Evolutionary conservation across 2,888 invertebrate genomes (phyloP).

Genomic region (Microctonus aethiopoides): DNA sequence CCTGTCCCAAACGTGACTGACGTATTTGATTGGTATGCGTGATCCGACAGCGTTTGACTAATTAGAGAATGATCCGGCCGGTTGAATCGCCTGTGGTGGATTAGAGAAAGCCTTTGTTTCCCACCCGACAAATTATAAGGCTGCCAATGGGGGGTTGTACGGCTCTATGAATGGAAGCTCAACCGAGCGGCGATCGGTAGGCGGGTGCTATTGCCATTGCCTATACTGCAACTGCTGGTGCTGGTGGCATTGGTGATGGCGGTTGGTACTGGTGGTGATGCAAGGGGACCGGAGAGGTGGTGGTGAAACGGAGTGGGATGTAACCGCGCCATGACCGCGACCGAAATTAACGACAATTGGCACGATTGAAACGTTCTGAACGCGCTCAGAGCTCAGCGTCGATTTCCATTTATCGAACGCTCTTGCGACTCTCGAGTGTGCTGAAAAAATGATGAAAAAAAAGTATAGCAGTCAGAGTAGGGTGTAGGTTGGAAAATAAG

Average conservation of each 20-base stretch:
- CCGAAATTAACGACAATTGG: constrained; percentile 47
- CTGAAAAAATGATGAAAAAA: background rate
- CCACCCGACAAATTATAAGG: constrained; percentile 52
- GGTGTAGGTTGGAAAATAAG: background rate
- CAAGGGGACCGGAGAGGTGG: constrained; percentile 29
- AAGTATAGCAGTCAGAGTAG: background rate
- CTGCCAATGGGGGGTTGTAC: constrained; percentile 35
- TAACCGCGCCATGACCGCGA: constrained; percentile 45
- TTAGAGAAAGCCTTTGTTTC: constrained; percentile 54
- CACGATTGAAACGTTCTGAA: constrained; percentile 41
- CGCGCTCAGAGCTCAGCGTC: constrained; percentile 10
- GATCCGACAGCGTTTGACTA: constrained; percentile 45
- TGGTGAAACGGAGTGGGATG: constrained; percentile 32
- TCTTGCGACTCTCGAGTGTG: background rate
- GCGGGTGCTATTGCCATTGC: constrained; percentile 12
- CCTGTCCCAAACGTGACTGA: constrained; percentile 5
- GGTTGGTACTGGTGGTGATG: background rate
- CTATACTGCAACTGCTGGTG: background rate
- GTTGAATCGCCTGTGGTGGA: constrained; percentile 52
- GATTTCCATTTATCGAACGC: constrained; percentile 30
- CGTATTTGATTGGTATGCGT: constrained; percentile 34
- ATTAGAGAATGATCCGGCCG: constrained; percentile 55
- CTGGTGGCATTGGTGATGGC: background rate
- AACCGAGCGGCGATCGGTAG: constrained; percentile 25
- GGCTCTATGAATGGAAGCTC: constrained; percentile 22